phyloP scores from a whole-genome alignment of 2,888 invertebrate genomes.

The Lymantria dispar region DNA sequence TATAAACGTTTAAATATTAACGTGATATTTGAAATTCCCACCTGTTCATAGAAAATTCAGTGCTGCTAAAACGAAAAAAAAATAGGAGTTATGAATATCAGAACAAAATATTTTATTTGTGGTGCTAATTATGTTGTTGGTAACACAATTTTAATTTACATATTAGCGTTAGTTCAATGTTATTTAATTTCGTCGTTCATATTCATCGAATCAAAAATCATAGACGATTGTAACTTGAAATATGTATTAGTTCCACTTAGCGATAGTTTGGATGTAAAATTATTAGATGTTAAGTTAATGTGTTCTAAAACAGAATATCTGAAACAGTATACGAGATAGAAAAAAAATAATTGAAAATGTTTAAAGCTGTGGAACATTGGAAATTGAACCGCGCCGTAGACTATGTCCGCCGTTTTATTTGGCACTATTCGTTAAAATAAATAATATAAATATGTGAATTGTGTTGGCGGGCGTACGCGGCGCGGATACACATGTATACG shows the following conservation, averaged over 20 bases:
- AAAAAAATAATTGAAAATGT: constrained; percentile 60
- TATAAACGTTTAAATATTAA: not conserved
- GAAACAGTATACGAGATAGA: constrained; percentile 77
- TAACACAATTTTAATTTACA: constrained; percentile 61
- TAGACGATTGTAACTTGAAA: constrained; percentile 24
- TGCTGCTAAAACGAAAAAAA: constrained; percentile 7
- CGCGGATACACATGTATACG: constrained; percentile 76
- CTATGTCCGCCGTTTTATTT: constrained; percentile 41
- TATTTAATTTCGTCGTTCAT: constrained; percentile 51
- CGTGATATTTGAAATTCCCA: not conserved
- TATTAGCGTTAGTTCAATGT: constrained; percentile 41
- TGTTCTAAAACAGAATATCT: constrained; percentile 81
- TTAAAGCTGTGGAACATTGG: constrained; percentile 61
- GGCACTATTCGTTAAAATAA: constrained; percentile 45
- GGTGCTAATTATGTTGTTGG: constrained; percentile 60
- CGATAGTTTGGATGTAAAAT: constrained; percentile 52
- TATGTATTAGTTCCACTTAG: constrained; percentile 47
- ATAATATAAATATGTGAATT: constrained; percentile 25
- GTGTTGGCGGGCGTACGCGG: constrained; percentile 48
- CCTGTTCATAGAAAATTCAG: constrained; percentile 1
- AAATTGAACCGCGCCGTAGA: constrained; percentile 53
- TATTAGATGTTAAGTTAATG: constrained; percentile 73
- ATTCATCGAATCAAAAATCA: constrained; percentile 32
- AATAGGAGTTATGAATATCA: constrained; percentile 65
- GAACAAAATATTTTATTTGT: constrained; percentile 57